Conservation (phyloP, 2,888 invertebrate genomes). For the Drosophila anceps region DNA sequence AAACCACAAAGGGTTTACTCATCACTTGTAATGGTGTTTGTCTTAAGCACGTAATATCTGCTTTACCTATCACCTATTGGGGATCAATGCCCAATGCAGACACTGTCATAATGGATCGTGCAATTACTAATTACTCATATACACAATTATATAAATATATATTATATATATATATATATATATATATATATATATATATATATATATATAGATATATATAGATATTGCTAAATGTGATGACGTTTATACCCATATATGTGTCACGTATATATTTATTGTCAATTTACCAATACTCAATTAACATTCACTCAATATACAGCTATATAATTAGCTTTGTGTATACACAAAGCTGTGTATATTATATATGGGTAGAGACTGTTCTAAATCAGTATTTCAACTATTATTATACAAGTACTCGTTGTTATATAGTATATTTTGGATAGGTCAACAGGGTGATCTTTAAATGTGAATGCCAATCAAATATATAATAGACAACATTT, state of each 20-base stretch:
- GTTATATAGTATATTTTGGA: neutral
- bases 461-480: neutral
- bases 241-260: constrained; percentile 4
- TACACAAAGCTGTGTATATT: neutral
- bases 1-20: neutral
- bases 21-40: neutral
- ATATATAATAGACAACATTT: neutral
- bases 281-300: constrained; percentile 3
- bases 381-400: neutral
- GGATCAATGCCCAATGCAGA: constrained; percentile 8
- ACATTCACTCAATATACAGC: constrained; percentile 3
- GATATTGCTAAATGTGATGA: constrained; percentile 2
- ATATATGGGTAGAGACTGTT: neutral
- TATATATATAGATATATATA: neutral
- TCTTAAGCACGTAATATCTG: neutral
- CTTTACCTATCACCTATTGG: constrained; percentile 3
- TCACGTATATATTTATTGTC: constrained; percentile 3
- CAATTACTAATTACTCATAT: neutral
- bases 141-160: neutral
- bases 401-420: neutral
- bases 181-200: neutral
- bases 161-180: neutral
- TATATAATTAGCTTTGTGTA: neutral
- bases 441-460: neutral
- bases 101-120: neutral